Conservation (phyloP, 92 coral and sea anemone genomes). For the Parazoanthus darwini region DNA sequence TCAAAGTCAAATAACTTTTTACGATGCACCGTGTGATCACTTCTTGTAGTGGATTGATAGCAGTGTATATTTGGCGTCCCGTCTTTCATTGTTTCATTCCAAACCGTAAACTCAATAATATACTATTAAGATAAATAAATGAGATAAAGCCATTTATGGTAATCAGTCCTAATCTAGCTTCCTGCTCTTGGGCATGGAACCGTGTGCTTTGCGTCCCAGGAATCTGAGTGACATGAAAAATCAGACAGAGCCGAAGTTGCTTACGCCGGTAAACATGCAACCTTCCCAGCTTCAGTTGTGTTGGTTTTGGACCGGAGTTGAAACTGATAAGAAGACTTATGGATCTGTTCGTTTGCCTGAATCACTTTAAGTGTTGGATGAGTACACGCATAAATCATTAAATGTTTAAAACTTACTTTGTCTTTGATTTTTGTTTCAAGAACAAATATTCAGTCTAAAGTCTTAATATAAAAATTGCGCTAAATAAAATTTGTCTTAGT, state of each 20-base stretch:
- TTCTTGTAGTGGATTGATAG: no score
- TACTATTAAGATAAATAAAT: constrained; percentile 25
- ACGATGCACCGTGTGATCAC: no score
- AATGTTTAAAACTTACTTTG: background rate
- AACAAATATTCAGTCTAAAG: background rate
- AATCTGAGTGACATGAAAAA: background rate
- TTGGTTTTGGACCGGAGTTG: background rate
- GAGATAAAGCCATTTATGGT: constrained; percentile 6
- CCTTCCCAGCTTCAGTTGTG: background rate
- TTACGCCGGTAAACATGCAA: background rate
- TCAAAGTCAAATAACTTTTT: no score
- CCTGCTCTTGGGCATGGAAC: background rate
- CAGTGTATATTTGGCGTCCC: no score
- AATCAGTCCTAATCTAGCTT: background rate
- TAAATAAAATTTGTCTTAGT: background rate
- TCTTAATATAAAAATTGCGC: background rate
- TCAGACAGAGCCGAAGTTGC: background rate
- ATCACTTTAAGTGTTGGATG: background rate
- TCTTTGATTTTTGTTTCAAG: background rate
- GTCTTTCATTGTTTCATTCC: no score
- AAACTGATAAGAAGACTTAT: background rate
- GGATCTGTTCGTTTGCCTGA: background rate
- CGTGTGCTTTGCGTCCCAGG: background rate
- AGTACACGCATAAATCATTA: background rate
- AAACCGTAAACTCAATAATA: background rate